phyloP scores from a whole-genome alignment of 2,113 vertebrate genomes.

The Paratilapia polleni region DNA sequence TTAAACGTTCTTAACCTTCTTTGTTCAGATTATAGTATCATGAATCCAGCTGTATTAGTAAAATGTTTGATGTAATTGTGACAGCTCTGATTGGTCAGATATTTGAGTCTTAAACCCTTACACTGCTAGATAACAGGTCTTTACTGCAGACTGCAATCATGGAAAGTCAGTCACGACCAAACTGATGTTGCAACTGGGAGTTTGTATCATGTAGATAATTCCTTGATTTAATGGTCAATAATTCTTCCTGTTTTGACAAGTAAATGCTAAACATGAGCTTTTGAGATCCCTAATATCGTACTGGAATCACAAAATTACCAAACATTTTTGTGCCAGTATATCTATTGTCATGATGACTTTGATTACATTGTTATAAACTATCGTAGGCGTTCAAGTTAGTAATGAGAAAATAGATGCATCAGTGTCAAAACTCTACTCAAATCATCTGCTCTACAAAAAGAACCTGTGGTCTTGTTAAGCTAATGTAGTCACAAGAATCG shows the following conservation, averaged over 20 bases:
- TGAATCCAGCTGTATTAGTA: neutral
- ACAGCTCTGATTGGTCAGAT: neutral
- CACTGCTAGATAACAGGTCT: neutral
- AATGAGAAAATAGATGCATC: neutral
- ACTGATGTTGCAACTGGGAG: neutral
- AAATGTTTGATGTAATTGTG: slow-evolving; percentile 2
- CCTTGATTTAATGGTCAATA: slow-evolving; percentile 10
- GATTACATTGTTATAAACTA: slow-evolving; percentile 9
- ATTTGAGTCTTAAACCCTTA: neutral
- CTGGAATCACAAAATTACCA: slow-evolving; percentile 34
- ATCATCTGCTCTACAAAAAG: neutral
- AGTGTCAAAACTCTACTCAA: neutral
- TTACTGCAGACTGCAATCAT: neutral
- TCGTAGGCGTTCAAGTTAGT: neutral
- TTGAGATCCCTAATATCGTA: slow-evolving; percentile 19
- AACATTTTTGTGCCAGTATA: slow-evolving; percentile 28
- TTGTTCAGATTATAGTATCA: neutral
- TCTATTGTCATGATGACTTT: slow-evolving; percentile 18
- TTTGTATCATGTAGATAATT: slow-evolving; percentile 21
- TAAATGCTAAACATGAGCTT: slow-evolving; percentile 18
- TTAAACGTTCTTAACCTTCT: too few species aligned
- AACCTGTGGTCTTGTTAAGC: slow-evolving; percentile 6
- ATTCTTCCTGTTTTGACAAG: slow-evolving; percentile 44
- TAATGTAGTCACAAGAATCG: slow-evolving; percentile 12
- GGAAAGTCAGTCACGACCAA: slow-evolving; percentile 8